Percentiles rank a stretch among this genome's conserved stretches.
Conservation (phyloP, 2,797 vertebrate genomes). For the Ptychobarbus kaznakovi region DNA sequence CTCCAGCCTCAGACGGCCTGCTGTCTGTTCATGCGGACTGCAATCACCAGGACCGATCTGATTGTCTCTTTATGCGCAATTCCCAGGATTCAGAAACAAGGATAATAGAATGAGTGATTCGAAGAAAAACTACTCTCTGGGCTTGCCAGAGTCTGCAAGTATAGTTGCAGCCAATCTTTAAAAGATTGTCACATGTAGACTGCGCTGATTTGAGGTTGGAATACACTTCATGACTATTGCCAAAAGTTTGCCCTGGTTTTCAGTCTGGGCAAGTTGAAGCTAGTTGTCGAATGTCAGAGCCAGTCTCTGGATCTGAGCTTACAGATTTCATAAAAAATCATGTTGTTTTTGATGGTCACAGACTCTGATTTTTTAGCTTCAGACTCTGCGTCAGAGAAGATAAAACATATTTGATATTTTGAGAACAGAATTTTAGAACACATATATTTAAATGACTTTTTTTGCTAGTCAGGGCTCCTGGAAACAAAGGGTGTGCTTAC, state of each 20-base stretch:
- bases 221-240: background rate
- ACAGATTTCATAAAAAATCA: background rate
- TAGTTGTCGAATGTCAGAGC: background rate
- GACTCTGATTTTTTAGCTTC: background rate
- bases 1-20: background rate
- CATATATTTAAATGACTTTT: background rate
- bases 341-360: background rate
- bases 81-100: background rate
- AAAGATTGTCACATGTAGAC: background rate
- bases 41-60: background rate
- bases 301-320: background rate
- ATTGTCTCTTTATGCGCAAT: background rate
- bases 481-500: background rate
- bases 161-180: background rate
- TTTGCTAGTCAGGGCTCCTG: background rate
- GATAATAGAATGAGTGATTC: background rate
- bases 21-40: background rate
- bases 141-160: background rate
- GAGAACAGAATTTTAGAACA: background rate
- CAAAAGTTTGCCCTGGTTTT: background rate
- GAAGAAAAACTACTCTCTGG: background rate
- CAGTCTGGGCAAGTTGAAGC: background rate
- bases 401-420: background rate
- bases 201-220: background rate
- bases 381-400: background rate